Evolutionary conservation across 2,113 vertebrate species (phyloP).

Genomic region (Potamarius usumacintae): DNA sequence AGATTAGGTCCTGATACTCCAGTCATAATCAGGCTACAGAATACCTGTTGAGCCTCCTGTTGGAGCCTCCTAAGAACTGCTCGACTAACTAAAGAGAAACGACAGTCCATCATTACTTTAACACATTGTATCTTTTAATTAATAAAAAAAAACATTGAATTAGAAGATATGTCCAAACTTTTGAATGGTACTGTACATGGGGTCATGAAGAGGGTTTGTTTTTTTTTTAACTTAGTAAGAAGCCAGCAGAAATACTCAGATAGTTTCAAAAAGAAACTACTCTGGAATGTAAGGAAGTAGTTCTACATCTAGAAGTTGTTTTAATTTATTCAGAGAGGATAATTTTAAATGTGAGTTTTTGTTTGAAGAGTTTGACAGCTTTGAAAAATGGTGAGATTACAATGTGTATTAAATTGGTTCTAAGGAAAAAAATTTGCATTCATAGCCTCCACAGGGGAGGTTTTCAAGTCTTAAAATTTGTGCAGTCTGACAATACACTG

Average conservation of each 20-base stretch:
- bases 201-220: no score
- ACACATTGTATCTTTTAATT: no score
- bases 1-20: no score
- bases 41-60: no score
- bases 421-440: not conserved
- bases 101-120: no score
- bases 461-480: not conserved
- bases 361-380: not conserved
- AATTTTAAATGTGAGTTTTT: not conserved
- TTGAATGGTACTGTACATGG: not conserved
- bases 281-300: not conserved
- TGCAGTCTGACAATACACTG: not conserved
- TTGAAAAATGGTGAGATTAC: not conserved
- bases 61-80: no score
- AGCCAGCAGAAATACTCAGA: not conserved
- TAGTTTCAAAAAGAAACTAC: not conserved
- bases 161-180: no score
- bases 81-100: no score
- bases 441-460: not conserved
- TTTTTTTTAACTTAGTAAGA: not conserved
- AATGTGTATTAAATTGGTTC: not conserved
- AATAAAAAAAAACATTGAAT: no score
- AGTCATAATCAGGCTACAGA: no score
- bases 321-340: not conserved
- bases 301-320: not conserved